Base-by-base conservation (phyloP, 2,888 invertebrate genomes). In the Allygus modestus region DNA sequence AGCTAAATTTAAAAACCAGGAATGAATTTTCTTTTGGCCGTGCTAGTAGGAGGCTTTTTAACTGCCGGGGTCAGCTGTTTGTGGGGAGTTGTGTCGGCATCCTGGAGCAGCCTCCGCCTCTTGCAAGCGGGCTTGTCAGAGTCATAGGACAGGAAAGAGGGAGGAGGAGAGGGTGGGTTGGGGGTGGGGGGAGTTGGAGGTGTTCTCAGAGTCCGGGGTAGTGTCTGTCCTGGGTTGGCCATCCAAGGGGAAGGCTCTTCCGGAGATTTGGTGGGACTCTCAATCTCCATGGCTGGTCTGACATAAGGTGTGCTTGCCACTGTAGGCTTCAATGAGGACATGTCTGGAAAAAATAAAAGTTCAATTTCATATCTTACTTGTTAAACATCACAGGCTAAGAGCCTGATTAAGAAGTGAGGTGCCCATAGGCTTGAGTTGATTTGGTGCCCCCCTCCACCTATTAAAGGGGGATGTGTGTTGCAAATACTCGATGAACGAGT, bases 211-310 rank as follows among this genome's bases (percentile, higher is more conserved):
- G 28, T 4, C 17, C 26, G n/a, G 37, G 37, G 4, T 20, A 61
- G 9, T 23, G 28, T 28, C 26, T 61, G 61, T 9, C 61, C 28
- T 11, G 61, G 61, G 12, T 61, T 11, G 23, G 61, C 20, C 61
- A 61, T 61, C 61, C 61, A 61, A 15, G 61, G 61, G 33, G 33
- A 69, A 33, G 28, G 69, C 61, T 61, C 61, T 61, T 31, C 31
- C 26, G 4, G 33, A 58, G 58, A 58, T 37, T 9, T 37, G 23
- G 20, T 2, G 23, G 58, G 58, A 58, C 58, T 58, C 2, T 7
- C 58, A 1, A 9, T 9, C 23, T 1, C 20, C 23, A 58, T 23
- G 5, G 9, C 58, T 23, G 23, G 20, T 23, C 1, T 58, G 2
- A 58, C 23, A 12, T 33, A 69, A 7, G 69, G 69, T 11, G 69